Percentiles rank a stretch among this genome's conserved stretches.
phyloP scores from a whole-genome alignment of 2,113 vertebrate species.

The Microcebus griseorufus region DNA sequence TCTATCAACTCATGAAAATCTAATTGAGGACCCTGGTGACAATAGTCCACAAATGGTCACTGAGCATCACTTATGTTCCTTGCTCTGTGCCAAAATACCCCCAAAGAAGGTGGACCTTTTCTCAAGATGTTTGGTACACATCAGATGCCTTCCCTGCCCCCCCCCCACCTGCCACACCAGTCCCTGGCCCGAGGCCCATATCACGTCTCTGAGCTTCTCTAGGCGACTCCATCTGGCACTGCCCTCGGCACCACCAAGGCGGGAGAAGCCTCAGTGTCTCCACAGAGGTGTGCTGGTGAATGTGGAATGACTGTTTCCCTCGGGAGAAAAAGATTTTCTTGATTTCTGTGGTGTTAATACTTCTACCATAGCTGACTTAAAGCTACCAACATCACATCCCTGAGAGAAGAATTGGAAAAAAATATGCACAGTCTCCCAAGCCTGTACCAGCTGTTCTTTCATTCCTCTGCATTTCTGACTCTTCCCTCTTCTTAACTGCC shows the following conservation, averaged over 20 bases:
- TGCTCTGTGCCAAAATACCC: neutral
- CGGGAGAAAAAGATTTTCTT: neutral
- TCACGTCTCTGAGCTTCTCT: neutral
- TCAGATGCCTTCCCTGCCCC: neutral
- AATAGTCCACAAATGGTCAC: neutral
- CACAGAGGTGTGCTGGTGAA: neutral
- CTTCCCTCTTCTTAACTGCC: neutral
- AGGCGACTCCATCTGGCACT: neutral
- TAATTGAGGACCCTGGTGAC: neutral
- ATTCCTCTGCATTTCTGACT: neutral
- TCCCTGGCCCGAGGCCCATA: neutral
- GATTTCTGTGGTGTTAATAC: neutral
- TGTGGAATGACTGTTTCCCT: neutral
- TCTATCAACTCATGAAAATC: neutral
- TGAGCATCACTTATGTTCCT: neutral
- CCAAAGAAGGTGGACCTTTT: neutral
- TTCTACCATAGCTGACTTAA: neutral
- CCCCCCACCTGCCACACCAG: neutral
- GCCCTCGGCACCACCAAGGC: neutral
- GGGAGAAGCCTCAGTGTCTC: neutral
- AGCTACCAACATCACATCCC: neutral
- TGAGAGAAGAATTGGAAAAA: neutral
- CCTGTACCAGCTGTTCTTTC: neutral
- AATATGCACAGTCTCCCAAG: neutral
- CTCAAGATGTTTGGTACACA: neutral